Percentiles rank a stretch among this genome's conserved stretches.
Evolutionary conservation across 2,113 vertebrate genomes (phyloP).

Genomic region (Lontra canadensis): DNA sequence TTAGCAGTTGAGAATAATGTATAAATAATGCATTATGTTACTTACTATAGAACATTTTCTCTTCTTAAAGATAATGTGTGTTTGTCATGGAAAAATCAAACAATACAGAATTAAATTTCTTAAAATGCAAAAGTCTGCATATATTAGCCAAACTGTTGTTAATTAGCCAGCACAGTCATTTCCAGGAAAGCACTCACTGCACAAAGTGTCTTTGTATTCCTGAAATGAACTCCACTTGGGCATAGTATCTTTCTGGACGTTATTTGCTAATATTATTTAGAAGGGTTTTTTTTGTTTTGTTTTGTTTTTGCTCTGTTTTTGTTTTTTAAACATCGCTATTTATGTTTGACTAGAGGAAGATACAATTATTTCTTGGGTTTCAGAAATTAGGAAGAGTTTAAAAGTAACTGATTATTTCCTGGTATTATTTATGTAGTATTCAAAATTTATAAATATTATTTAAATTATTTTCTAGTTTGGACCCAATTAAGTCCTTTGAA

Average conservation of each 20-base stretch:
- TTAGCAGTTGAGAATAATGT: neutral
- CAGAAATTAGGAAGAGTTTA: slow-evolving; percentile 40
- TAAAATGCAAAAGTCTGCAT: neutral
- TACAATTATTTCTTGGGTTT: slow-evolving; percentile 23
- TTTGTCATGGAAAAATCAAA: slow-evolving; percentile 6
- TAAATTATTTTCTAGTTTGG: slow-evolving; percentile 86
- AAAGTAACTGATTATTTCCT: neutral
- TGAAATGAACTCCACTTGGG: neutral
- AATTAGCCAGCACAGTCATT: neutral
- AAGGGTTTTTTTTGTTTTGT: too few species aligned
- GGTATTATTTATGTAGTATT: neutral
- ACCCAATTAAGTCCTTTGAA: slow-evolving; percentile 96
- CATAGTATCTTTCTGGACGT: neutral
- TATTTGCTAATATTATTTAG: neutral
- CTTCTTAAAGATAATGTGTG: neutral
- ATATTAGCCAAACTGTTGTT: neutral
- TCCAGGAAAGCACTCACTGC: neutral
- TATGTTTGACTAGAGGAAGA: neutral
- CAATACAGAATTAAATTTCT: neutral
- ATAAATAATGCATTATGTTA: neutral
- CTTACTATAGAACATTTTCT: neutral
- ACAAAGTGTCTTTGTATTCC: neutral
- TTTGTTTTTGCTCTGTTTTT: too few species aligned
- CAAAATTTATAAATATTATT: neutral
- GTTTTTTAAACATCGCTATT: neutral